A percentile compares a stretch with the other conserved stretches of the same genome.
Conservation (phyloP, 1,140 invertebrate genomes). For the Procambarus virginalis region DNA sequence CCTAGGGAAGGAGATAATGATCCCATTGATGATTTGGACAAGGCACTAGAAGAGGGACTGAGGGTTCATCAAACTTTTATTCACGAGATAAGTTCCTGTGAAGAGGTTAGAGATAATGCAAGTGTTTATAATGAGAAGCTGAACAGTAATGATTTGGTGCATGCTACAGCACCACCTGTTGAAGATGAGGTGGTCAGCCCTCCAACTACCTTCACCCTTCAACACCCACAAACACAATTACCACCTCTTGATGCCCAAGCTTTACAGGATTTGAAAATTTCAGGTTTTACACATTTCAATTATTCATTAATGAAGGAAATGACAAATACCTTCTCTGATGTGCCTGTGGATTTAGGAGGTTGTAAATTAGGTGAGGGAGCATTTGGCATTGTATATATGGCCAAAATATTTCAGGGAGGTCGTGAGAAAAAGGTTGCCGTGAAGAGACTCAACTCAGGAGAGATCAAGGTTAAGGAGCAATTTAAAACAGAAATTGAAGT, state of each 20-base stretch:
- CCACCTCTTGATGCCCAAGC: slow-evolving; percentile 9
- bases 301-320: slow-evolving; percentile 75
- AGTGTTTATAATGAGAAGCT: background rate
- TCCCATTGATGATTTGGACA: slow-evolving; percentile 11
- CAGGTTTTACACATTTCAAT: slow-evolving; percentile 73
- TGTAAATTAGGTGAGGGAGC: slow-evolving; percentile 80
- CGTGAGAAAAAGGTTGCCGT: slow-evolving; percentile 78
- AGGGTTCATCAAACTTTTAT: slow-evolving; percentile 10
- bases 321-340: slow-evolving; percentile 73
- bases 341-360: slow-evolving; percentile 71
- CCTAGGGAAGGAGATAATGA: slow-evolving; percentile 15
- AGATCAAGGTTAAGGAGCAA: slow-evolving; percentile 76
- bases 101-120: slow-evolving; percentile 4
- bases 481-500: slow-evolving; percentile 81
- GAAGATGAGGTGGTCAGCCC: background rate
- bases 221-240: background rate
- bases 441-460: slow-evolving; percentile 77
- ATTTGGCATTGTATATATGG: slow-evolving; percentile 82
- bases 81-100: background rate
- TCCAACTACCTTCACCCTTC: background rate
- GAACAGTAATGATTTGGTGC: background rate
- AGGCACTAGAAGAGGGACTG: slow-evolving; percentile 23
- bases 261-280: slow-evolving; percentile 70
- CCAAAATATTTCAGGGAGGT: slow-evolving; percentile 72
- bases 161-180: background rate